These are phyloP conservation scores for Micropoecilia bifurca DNA, from an alignment of 2,797 vertebrate species.

Conservation along the genomic window DNA sequence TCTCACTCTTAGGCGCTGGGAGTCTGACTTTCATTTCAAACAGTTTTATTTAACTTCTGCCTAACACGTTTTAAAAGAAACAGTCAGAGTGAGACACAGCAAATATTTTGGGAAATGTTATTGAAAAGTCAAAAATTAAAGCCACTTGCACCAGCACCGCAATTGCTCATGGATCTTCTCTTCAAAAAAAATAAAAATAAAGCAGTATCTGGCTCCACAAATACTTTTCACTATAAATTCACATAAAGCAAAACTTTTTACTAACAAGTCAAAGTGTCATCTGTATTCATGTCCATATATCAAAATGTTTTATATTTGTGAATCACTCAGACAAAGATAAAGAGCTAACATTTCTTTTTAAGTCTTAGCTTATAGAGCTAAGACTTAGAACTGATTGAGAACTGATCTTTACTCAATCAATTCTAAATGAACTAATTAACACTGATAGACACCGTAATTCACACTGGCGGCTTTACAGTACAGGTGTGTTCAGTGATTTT, in stretches of 20 bases:
- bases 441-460: neutral
- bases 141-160: neutral
- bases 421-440: neutral
- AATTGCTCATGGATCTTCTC: neutral
- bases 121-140: neutral
- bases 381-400: too few species aligned
- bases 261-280: neutral
- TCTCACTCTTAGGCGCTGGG: neutral
- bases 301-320: neutral
- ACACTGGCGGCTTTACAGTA: slow-evolving; percentile 2
- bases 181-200: neutral
- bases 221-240: neutral
- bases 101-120: neutral
- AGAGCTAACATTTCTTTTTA: neutral
- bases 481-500: slow-evolving; percentile 20
- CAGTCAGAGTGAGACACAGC: neutral
- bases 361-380: neutral
- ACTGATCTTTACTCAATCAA: neutral
- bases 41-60: too few species aligned
- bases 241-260: neutral
- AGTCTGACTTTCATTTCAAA: neutral
- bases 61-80: neutral
- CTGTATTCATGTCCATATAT: neutral
- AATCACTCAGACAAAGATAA: neutral
- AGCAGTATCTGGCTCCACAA: neutral